Evolutionary conservation across 2,888 invertebrate species (phyloP), one percentile per base, ranked within the genome.

Genomic region (Halocaridina rubra): DNA sequence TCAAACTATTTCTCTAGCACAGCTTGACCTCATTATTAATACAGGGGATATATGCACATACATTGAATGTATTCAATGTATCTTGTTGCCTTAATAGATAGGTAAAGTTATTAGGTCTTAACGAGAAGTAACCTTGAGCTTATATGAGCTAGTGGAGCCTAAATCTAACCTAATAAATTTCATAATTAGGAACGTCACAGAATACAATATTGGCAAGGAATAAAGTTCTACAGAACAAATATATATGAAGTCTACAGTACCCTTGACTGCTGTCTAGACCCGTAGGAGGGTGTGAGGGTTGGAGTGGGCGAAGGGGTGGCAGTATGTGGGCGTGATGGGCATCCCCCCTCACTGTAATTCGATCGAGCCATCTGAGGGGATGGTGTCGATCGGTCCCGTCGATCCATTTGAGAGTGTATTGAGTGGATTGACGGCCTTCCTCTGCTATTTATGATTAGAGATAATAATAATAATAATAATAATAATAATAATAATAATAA

Each of bases 381-480:
- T 3, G 86, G 86, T 3, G 86, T 78, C 30, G 81, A 81, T 8
- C 86, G 39, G 30, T 86, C 86, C 19, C 76, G 61, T 2, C 86
- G 81, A 16, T 86, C 86, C n/a, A 69, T 76, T 33, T 72, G 72
- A 4, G 86, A 86, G 75, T 86, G 82, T 22, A 86, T 80, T 53
- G 86, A 86, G 67, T 82, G 86, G 53, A 86, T 72, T 7, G 86
- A 86, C 13, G 84, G 71, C 53, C 86, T 59, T 10, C 84, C 84
- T 2, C 84, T 77, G 46, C 84, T 84, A 27, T 7, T 32, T n/a
- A n/a, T n/a, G n/a, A n/a, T n/a, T n/a, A n/a, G n/a, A n/a, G n/a
- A n/a, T n/a, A n/a, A n/a, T n/a, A n/a, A n/a, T n/a, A n/a, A n/a
- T 46, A 1, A 46, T 46, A 46, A 46, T 46, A 46, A 46, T 46